These are phyloP conservation scores for Sceloporus tristichus DNA, from an alignment of 2,113 vertebrate species.

Conservation along the genomic window DNA sequence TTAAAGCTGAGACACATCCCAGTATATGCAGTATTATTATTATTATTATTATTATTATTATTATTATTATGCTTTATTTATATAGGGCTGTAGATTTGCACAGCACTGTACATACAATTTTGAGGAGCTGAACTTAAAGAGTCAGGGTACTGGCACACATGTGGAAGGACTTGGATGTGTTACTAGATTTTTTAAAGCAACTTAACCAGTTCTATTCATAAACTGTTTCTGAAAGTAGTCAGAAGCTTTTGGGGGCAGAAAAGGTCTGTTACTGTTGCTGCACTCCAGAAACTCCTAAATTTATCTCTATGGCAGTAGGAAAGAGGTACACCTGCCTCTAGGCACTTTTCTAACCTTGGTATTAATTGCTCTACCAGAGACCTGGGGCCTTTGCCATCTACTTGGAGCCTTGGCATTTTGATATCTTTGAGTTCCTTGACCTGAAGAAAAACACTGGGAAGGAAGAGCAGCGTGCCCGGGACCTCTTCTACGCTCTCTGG, in stretches of 20 bases:
- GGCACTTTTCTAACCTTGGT: conserved; percentile 21
- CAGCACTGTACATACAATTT: no score
- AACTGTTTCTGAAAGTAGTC: background rate
- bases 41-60: no score
- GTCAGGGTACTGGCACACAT: rapidly evolving
- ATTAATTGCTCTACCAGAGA: conserved; percentile 77
- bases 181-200: background rate
- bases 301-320: no score
- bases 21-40: no score
- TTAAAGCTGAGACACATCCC: background rate
- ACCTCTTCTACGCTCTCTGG: conserved; percentile 97
- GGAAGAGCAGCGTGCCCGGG: conserved; percentile 95
- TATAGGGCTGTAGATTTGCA: no score
- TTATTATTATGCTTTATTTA: no score
- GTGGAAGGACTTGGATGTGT: background rate
- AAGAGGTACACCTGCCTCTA: no score
- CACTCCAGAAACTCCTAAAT: background rate
- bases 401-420: conserved; percentile 95
- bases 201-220: background rate
- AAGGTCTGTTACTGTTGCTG: background rate
- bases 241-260: rapidly evolving
- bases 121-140: background rate
- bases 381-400: conserved; percentile 98
- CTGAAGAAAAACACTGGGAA: conserved; percentile 98
- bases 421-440: conserved; percentile 96